Evolutionary conservation across 1,140 invertebrate genomes (phyloP).

Genomic region (Hermatobates lingyangjiaoensis): DNA sequence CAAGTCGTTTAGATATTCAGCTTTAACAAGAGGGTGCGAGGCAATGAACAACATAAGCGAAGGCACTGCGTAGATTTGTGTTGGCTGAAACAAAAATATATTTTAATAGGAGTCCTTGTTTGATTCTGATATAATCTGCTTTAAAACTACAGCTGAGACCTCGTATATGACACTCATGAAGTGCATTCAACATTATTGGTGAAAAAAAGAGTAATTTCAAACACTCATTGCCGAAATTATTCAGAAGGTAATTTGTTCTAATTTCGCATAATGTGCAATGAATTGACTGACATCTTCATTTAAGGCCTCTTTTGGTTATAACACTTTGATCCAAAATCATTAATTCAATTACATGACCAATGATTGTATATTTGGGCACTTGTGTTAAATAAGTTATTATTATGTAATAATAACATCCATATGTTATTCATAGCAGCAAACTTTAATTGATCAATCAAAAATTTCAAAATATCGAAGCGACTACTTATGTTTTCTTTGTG

Average conservation of each 20-base stretch:
- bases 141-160: not conserved
- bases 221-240: not conserved
- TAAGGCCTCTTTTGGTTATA: no score
- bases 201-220: not conserved
- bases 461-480: no score
- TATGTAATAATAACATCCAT: no score
- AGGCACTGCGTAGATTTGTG: not conserved
- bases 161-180: not conserved
- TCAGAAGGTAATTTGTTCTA: not conserved
- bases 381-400: no score
- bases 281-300: no score
- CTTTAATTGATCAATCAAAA: no score
- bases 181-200: not conserved
- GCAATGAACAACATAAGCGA: not conserved
- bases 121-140: not conserved
- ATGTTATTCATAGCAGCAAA: no score
- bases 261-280: not conserved
- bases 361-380: no score
- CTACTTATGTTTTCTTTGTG: no score
- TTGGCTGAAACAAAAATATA: not conserved
- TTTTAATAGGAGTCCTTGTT: not conserved
- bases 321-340: no score
- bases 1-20: not conserved
- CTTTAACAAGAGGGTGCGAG: not conserved
- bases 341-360: no score